A percentile compares a stretch with the other conserved stretches of the same genome.
phyloP scores from a whole-genome alignment of 2,888 invertebrate genomes.

The Melipona beecheii region DNA sequence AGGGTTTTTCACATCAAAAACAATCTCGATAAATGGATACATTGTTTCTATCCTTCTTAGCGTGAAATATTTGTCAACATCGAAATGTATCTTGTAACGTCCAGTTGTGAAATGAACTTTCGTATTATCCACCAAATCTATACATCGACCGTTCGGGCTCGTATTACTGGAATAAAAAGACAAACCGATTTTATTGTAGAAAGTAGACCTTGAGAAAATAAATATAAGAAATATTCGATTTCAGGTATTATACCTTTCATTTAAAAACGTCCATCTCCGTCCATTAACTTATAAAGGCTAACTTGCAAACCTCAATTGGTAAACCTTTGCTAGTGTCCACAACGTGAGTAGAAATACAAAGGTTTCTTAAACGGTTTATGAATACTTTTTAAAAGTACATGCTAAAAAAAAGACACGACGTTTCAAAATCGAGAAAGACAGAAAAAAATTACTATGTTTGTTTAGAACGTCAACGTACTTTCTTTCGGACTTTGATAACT shows the following conservation, averaged over 20 bases:
- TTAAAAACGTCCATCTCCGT: slow-evolving; percentile 89
- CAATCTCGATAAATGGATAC: slow-evolving; percentile 92
- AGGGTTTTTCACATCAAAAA: slow-evolving; percentile 88
- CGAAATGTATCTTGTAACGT: slow-evolving; percentile 90
- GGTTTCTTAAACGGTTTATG: slow-evolving; percentile 80
- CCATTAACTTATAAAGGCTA: slow-evolving; percentile 88
- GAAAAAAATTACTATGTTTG: not conserved
- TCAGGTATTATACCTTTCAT: slow-evolving; percentile 83
- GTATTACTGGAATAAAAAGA: slow-evolving; percentile 84
- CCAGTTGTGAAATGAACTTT: slow-evolving; percentile 87
- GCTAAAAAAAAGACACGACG: slow-evolving; percentile 45
- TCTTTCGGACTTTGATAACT: slow-evolving; percentile 68
- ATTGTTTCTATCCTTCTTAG: slow-evolving; percentile 87
- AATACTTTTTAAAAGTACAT: slow-evolving; percentile 43
- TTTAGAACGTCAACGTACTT: slow-evolving; percentile 53
- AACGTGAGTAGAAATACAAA: slow-evolving; percentile 90
- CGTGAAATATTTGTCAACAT: slow-evolving; percentile 90
- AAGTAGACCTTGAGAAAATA: not conserved
- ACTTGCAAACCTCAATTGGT: slow-evolving; percentile 89
- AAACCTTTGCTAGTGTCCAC: slow-evolving; percentile 89
- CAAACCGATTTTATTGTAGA: not conserved
- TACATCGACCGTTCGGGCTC: slow-evolving; percentile 88
- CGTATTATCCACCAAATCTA: slow-evolving; percentile 86
- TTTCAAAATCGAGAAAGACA: not conserved
- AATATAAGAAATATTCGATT: not conserved